phyloP scores from a whole-genome alignment of 2,113 vertebrate genomes.

The Amia ocellicauda region DNA sequence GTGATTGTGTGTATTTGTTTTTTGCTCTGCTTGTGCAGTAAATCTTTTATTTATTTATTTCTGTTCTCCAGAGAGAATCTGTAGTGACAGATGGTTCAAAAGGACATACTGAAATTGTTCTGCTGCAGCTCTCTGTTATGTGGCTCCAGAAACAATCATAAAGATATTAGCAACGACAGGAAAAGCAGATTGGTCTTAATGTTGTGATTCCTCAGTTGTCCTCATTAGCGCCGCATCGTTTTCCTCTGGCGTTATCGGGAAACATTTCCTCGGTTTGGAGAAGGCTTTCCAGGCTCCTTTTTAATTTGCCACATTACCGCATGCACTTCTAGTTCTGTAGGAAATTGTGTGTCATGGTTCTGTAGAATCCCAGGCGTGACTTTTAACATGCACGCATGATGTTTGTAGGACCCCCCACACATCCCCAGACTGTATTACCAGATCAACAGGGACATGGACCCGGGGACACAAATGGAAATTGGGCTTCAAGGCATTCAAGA shows the following conservation, averaged over 20 bases:
- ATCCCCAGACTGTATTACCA: not conserved
- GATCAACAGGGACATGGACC: no score
- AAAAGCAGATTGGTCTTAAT: not conserved
- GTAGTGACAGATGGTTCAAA: not conserved
- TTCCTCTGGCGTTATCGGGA: not conserved
- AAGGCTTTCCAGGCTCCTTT: not conserved
- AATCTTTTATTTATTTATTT: not conserved
- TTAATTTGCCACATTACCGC: conserved; percentile 6
- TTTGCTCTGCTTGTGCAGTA: not conserved
- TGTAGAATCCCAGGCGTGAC: not conserved
- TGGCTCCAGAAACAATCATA: not conserved
- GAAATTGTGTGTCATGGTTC: not conserved
- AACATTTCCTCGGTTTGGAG: not conserved
- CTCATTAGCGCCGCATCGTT: not conserved
- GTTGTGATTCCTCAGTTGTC: not conserved
- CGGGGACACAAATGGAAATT: no score
- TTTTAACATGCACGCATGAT: not conserved
- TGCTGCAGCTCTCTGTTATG: not conserved
- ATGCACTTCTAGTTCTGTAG: not conserved
- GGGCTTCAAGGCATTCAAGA: no score
- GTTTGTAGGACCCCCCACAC: not conserved
- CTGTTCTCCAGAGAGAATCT: not conserved
- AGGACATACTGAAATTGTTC: no score
- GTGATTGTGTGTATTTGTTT: not conserved
- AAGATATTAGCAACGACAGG: not conserved